These are phyloP conservation scores for Thera obeliscata DNA, from an alignment of 2,888 invertebrate species.

Conservation along the genomic window DNA sequence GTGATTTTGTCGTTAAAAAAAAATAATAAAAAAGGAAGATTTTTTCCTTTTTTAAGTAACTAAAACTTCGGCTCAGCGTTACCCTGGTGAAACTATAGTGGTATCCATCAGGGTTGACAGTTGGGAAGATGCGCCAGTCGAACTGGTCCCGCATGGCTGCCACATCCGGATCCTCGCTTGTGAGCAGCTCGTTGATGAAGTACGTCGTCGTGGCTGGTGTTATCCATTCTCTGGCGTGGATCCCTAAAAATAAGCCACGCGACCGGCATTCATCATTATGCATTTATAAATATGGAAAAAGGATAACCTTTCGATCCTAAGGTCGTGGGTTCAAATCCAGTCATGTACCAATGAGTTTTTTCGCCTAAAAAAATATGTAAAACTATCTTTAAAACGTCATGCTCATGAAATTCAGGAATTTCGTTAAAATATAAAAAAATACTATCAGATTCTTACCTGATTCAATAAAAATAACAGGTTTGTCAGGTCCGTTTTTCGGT, in stretches of 20 bases:
- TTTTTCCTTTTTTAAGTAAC: no score
- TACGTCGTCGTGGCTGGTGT: conserved; percentile 87
- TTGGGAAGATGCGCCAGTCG: conserved; percentile 91
- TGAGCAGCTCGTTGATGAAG: conserved; percentile 86
- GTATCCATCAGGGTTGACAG: conserved; percentile 92
- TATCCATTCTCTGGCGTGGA: conserved; percentile 92
- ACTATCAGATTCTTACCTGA: conserved; percentile 65
- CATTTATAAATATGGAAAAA: no score
- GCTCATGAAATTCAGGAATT: no score
- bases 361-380: no score
- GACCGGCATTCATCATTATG: no score
- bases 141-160: conserved; percentile 78
- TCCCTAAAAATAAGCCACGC: conserved; percentile 62
- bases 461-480: conserved; percentile 85
- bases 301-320: no score
- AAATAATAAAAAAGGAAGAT: no score
- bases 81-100: conserved; percentile 86
- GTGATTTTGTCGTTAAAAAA: no score
- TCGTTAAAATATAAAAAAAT: no score
- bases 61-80: conserved; percentile 10
- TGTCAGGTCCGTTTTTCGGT: conserved; percentile 56
- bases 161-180: conserved; percentile 77
- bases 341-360: no score
- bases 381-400: no score
- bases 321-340: no score